Percentiles rank a stretch among this genome's conserved stretches.
phyloP scores from a whole-genome alignment of 2,113 vertebrate genomes.

The Gopherus evgoodei region DNA sequence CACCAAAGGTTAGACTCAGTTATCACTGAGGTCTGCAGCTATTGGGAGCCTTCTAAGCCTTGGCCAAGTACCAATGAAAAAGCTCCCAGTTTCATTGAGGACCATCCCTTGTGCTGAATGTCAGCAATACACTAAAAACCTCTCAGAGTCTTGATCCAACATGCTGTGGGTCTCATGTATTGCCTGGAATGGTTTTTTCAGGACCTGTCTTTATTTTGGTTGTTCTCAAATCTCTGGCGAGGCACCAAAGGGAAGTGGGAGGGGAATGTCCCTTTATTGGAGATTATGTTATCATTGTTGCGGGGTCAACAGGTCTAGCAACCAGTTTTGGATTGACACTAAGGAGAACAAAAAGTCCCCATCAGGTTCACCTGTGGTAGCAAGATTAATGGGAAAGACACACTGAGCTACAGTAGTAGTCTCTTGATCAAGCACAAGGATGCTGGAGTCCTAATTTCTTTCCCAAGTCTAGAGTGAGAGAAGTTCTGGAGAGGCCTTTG shows the following conservation, averaged over 20 bases:
- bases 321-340: neutral
- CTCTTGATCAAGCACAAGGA: neutral
- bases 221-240: neutral
- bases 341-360: neutral
- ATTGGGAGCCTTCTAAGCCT: neutral
- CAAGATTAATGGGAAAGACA: neutral
- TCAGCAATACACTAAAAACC: neutral
- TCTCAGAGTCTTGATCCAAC: neutral
- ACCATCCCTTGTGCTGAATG: too few relatives aligned
- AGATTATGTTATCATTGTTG: neutral
- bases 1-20: neutral
- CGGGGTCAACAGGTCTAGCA: neutral
- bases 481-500: neutral
- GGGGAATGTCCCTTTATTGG: neutral
- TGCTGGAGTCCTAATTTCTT: neutral
- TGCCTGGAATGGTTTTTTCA: too few relatives aligned
- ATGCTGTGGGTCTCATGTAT: too few relatives aligned
- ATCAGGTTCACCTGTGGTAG: neutral
- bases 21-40: neutral
- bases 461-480: neutral
- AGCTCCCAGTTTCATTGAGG: neutral
- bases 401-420: neutral
- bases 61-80: neutral
- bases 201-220: neutral
- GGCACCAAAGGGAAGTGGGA: neutral